Evolutionary conservation across 2,888 invertebrate species (phyloP).

Genomic region (Oxytorus armatus): DNA sequence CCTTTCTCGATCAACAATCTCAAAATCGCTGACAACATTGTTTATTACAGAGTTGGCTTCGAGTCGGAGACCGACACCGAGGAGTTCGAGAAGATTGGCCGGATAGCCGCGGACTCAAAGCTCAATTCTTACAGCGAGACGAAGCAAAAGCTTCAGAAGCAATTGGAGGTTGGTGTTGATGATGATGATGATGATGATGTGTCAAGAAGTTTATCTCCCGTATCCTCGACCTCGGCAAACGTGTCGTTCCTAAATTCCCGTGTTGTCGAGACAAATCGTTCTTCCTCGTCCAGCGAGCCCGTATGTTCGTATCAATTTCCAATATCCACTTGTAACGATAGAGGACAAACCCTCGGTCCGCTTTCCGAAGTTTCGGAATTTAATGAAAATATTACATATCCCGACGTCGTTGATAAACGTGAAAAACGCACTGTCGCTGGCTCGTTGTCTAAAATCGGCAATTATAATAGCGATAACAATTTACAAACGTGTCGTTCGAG

Average conservation of each 20-base stretch:
- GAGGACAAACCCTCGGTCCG: conserved; percentile 78
- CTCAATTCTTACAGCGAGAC: conserved; percentile 76
- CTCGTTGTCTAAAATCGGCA: not conserved
- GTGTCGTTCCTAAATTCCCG: conserved; percentile 79
- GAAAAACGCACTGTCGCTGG: not conserved
- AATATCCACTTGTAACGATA: conserved; percentile 75
- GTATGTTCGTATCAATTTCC: conserved; percentile 77
- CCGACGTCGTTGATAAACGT: conserved; percentile 5
- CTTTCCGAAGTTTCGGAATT: conserved; percentile 78
- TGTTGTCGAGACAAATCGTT: conserved; percentile 68
- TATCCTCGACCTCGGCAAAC: conserved; percentile 81
- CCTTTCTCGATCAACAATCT: too few relatives aligned
- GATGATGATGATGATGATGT: conserved; percentile 73
- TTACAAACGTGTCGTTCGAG: conserved; percentile 34
- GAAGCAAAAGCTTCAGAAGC: conserved; percentile 75
- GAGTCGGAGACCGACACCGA: conserved; percentile 93
- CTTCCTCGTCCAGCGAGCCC: conserved; percentile 78
- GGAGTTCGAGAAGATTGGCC: conserved; percentile 92
- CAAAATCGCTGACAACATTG: not conserved
- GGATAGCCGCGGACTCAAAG: conserved; percentile 84
- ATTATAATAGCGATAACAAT: conserved; percentile 41
- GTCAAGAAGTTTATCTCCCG: conserved; percentile 79
- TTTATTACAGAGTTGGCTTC: conserved; percentile 87
- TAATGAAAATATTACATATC: conserved; percentile 59
- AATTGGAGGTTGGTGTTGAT: conserved; percentile 82